phyloP scores from a whole-genome alignment of 2,888 invertebrate genomes.

The Diarsia dahlii region DNA sequence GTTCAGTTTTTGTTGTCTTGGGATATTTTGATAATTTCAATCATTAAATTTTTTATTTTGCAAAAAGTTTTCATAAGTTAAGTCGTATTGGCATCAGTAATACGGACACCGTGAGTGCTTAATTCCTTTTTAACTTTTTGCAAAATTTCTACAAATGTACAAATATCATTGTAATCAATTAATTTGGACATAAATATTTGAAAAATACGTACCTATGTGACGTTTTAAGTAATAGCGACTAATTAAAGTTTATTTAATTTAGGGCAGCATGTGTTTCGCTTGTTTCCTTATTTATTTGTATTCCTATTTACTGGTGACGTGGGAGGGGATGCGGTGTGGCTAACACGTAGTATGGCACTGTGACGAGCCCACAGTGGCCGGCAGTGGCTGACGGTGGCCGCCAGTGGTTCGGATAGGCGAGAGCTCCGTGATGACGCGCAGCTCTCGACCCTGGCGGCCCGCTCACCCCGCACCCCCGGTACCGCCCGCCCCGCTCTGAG shows the following conservation, averaged over 20 bases:
- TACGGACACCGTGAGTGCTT: neutral
- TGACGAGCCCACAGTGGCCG: slow-evolving; percentile 28
- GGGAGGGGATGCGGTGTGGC: slow-evolving; percentile 77
- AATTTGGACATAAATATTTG: slow-evolving; percentile 45
- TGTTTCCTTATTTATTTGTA: slow-evolving; percentile 82
- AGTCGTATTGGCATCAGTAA: slow-evolving; percentile 1
- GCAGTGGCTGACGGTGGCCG: slow-evolving; percentile 24
- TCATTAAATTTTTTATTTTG: slow-evolving; percentile 60
- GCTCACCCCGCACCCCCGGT: slow-evolving; percentile 76
- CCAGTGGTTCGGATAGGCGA: slow-evolving; percentile 27
- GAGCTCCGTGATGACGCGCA: slow-evolving; percentile 39
- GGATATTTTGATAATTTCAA: slow-evolving; percentile 57
- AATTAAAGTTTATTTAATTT: slow-evolving; percentile 73
- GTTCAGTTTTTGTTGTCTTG: slow-evolving; percentile 52
- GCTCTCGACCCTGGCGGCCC: slow-evolving; percentile 40
- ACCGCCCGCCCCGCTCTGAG: slow-evolving; percentile 86
- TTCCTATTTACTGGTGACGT: slow-evolving; percentile 80
- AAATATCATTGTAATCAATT: slow-evolving; percentile 49
- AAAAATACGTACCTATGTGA: slow-evolving; percentile 31
- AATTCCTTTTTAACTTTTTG: slow-evolving; percentile 54
- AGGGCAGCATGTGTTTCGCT: slow-evolving; percentile 86
- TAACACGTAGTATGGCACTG: slow-evolving; percentile 42
- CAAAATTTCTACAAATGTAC: slow-evolving; percentile 58
- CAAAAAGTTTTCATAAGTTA: slow-evolving; percentile 56
- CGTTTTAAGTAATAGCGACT: slow-evolving; percentile 46